Evolutionary conservation across 2,888 invertebrate species (phyloP), one percentile per base, ranked within the genome.

Genomic region (Drosophila fulvimacula): DNA sequence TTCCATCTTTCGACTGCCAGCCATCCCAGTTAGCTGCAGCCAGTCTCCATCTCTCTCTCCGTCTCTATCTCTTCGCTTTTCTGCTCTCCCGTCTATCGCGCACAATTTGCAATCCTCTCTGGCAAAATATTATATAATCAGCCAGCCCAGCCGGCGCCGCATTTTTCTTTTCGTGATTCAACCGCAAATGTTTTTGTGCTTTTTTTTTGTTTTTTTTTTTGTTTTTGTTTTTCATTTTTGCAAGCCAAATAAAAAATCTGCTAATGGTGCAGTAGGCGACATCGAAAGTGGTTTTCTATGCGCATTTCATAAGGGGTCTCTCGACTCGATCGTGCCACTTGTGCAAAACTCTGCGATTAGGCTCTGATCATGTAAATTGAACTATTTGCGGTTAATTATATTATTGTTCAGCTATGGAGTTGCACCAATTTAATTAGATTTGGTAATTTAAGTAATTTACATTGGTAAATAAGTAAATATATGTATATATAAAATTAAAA

Each of bases 261-360:
- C 81, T 81, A 85, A 81, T 82, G 82, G 78, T 68, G 67, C 74
- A 65, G 71, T 62, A 74, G 78, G 82, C 85, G 78, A 82, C 81
- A 82, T 79, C 81, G 81, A 83, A 83, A 83, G 82, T 69, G 79
- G 82, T 81, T 83, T 82, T 55, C 36, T 51, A 36, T 71, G 61
- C 63, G 46, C 65, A 79, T 55, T 72, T 62, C 44, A 62, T 52
- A 51, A 32, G 19, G 69, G 51, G 73, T 70, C 60, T 48, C 46
- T 11, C 39, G 15, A 38, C 44, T 70, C 44, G 39, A 7, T n/a
- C 34, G 51, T 30, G n/a, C 46, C 13, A 49, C 42, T 66, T 65
- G 69, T 38, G n/a, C 10, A 38, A 27, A 46, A 41, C 34, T 19
- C 15, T 44, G 21, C 49, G 19, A 27, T 3, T 41, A 38, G 13